Base-by-base conservation (phyloP, 2,113 vertebrate genomes). In the Prinia subflava region DNA sequence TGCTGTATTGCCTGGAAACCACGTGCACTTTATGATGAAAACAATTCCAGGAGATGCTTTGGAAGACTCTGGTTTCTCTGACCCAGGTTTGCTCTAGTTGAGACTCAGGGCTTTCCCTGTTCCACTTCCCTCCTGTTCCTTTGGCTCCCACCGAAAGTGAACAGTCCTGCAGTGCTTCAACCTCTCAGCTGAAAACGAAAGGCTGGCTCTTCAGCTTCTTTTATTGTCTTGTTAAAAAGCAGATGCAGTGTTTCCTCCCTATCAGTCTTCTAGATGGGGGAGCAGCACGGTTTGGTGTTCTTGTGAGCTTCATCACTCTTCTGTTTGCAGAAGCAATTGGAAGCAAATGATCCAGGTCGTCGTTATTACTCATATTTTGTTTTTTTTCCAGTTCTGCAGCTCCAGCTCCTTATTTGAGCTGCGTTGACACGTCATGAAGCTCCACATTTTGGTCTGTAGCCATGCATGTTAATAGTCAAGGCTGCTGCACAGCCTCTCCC, bases 261-360 rank as follows among this genome's bases (percentile, higher is more conserved):
- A 41, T 82, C 77, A 39, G 75, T 77, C 87, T 94, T 74, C 76
- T 28, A 39, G 62, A 33, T 55, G 33, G 30, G 85, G 42, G 41
- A 88, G 81, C 73, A 91, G 20, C 70, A 3, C 7, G 33, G 37
- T 90, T 90, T 89, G 56, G 44, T 73, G 62, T 87, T 91, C 78
- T n/a, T n/a, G 47, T 63, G 76, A 96, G 82, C 15, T 2, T 89
- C 76, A 75, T 96, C 96, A 76, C 62, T 90, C 69, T 92, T 85
- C 70, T 64, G 89, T 97, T 91, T 95, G 46, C 86, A 95, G 80
- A 94, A 96, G 82, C 78, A 95, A 95, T 94, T 94, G 94, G 83
- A 84, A 89, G 81, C 76, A 95, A 95, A 87, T 96, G 90, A 96
- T 77, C 93, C 89, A 57, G 77, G 89, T 78, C 18, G 57, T 94